phyloP scores from a whole-genome alignment of 2,888 invertebrate species.

The Epistrophe eligans region DNA sequence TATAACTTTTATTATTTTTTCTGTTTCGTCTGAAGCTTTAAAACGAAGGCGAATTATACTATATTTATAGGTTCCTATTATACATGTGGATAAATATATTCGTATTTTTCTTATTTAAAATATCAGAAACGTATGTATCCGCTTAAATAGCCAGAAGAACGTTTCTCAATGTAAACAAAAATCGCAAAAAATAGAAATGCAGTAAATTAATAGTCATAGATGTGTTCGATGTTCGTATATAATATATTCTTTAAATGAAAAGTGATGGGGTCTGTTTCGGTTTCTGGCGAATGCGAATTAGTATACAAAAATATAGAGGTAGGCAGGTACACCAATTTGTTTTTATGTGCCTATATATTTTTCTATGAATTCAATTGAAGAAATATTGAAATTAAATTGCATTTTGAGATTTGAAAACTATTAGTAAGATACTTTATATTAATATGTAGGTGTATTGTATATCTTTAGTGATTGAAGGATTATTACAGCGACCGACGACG shows the following conservation, averaged over 20 bases:
- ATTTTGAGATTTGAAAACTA: slow-evolving; percentile 63
- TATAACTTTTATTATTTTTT: slow-evolving; percentile 15
- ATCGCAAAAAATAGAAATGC: slow-evolving; percentile 51
- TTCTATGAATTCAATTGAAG: not conserved
- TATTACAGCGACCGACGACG: not conserved
- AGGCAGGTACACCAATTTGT: not conserved
- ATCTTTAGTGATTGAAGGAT: not conserved
- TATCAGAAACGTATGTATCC: slow-evolving; percentile 65
- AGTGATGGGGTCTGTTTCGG: not conserved
- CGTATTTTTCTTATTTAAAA: slow-evolving; percentile 47
- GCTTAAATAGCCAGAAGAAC: slow-evolving; percentile 40
- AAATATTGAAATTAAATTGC: slow-evolving; percentile 65
- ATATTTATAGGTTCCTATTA: not conserved
- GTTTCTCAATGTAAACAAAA: slow-evolving; percentile 60
- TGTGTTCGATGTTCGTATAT: not conserved
- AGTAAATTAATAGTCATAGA: slow-evolving; percentile 29
- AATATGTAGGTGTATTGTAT: not conserved
- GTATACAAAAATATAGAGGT: not conserved
- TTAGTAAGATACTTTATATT: slow-evolving; percentile 59
- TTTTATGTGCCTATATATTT: not conserved
- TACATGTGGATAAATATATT: not conserved
- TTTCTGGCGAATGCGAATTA: no score
- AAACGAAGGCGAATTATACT: slow-evolving; percentile 38
- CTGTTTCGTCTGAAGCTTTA: slow-evolving; percentile 27
- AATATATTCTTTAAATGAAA: not conserved